Evolutionary conservation across 2,797 vertebrate species (phyloP).

Genomic region (Tadarida brasiliensis): DNA sequence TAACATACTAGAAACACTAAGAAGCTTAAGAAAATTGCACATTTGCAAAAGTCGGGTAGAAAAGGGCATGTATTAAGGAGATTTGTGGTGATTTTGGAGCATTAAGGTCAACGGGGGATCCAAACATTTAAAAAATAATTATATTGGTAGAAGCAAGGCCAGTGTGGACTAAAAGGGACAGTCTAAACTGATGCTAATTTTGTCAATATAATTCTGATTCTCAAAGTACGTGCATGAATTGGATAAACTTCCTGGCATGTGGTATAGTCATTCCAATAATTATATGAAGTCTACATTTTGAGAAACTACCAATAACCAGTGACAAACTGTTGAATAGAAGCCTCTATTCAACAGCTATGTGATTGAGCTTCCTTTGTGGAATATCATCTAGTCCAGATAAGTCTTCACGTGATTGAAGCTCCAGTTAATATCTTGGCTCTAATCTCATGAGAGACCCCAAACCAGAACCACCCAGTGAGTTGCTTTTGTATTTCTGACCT

Average conservation of each 20-base stretch:
- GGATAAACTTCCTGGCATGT: background rate
- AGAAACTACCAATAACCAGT: background rate
- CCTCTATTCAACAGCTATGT: background rate
- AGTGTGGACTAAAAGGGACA: background rate
- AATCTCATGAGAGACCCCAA: background rate
- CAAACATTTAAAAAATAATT: conserved; percentile 41
- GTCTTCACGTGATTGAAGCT: background rate
- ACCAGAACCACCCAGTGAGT: background rate
- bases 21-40: background rate
- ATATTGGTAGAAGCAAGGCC: background rate
- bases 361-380: background rate
- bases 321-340: background rate
- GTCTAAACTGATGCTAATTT: background rate
- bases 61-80: background rate
- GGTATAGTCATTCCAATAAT: background rate
- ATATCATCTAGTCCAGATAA: background rate
- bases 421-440: background rate
- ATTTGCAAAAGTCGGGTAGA: background rate
- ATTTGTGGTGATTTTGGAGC: background rate
- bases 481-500: background rate
- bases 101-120: background rate
- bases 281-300: background rate
- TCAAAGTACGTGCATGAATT: background rate
- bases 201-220: background rate
- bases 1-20: background rate